A percentile compares a stretch with the other conserved stretches of the same genome.
phyloP scores from a whole-genome alignment of 53 echinoderm and acorn worm genomes.

The Astropecten irregularis region DNA sequence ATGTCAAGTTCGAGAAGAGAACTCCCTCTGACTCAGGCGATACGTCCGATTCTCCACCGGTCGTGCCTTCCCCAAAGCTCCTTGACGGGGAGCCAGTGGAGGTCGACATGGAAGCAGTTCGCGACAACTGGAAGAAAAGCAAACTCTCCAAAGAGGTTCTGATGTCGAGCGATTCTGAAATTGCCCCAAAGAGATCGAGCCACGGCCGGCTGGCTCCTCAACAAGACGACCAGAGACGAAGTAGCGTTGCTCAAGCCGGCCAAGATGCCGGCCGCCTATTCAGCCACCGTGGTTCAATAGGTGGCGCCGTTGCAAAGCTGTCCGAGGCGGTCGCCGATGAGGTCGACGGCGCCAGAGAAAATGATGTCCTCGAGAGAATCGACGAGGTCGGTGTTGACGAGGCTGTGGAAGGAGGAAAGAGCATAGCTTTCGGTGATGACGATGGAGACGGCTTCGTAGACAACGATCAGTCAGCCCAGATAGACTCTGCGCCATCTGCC shows the following conservation, averaged over 20 bases:
- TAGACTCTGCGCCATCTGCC: too few relatives aligned
- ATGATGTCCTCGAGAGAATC: background rate
- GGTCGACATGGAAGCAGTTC: slow-evolving; percentile 38
- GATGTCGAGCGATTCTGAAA: background rate
- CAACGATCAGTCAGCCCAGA: background rate
- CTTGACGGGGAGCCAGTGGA: slow-evolving; percentile 1
- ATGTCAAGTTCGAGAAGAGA: background rate
- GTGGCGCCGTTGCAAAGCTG: slow-evolving; percentile 30
- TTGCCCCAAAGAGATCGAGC: background rate
- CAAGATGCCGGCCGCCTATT: slow-evolving; percentile 23
- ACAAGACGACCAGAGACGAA: background rate
- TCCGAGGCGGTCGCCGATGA: slow-evolving; percentile 47
- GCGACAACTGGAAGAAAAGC: slow-evolving; percentile 8
- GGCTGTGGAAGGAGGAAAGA: background rate
- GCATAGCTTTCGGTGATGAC: background rate
- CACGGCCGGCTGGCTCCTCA: background rate
- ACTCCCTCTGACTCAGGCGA: background rate
- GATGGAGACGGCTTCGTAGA: background rate
- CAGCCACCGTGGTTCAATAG: slow-evolving; percentile 11
- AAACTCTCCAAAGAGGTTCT: background rate
- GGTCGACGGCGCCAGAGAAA: background rate
- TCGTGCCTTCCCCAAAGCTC: background rate
- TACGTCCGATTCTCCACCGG: slow-evolving; percentile 7
- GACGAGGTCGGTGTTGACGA: background rate
- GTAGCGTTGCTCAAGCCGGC: background rate